Conservation (phyloP, 2,113 vertebrate genomes). For the Oenanthe melanoleuca region DNA sequence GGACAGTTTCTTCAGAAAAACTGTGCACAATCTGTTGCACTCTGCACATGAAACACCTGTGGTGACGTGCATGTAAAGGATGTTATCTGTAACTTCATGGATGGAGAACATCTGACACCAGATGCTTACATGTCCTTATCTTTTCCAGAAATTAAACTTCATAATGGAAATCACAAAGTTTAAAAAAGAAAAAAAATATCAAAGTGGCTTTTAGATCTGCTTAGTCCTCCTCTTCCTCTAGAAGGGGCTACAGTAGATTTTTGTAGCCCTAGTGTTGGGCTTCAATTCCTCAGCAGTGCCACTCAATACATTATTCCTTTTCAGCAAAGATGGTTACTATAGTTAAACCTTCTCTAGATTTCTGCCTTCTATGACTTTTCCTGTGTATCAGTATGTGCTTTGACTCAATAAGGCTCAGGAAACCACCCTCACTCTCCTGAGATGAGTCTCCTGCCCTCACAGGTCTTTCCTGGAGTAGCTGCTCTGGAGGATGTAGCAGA, state of each 20-base stretch:
- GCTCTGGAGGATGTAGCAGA: not conserved
- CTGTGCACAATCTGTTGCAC: not conserved
- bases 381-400: not conserved
- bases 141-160: not conserved
- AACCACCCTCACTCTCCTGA: not conserved
- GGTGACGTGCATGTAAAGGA: not conserved
- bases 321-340: not conserved
- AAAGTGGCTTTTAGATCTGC: not conserved
- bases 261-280: not conserved
- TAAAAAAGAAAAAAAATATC: not conserved
- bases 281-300: not conserved
- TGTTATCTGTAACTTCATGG: not conserved
- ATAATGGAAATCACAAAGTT: not conserved
- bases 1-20: not conserved
- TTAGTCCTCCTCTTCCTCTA: not conserved
- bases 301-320: not conserved
- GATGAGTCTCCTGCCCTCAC: not conserved
- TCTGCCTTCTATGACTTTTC: not conserved
- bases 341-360: not conserved
- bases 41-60: not conserved
- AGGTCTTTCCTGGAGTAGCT: slow-evolving; percentile 1
- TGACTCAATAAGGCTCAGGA: not conserved
- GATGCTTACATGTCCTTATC: not conserved
- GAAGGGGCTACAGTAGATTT: not conserved
- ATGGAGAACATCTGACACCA: not conserved